Evolutionary conservation across 2,888 invertebrate genomes (phyloP).

Genomic region (Lasioglossum villosulum): DNA sequence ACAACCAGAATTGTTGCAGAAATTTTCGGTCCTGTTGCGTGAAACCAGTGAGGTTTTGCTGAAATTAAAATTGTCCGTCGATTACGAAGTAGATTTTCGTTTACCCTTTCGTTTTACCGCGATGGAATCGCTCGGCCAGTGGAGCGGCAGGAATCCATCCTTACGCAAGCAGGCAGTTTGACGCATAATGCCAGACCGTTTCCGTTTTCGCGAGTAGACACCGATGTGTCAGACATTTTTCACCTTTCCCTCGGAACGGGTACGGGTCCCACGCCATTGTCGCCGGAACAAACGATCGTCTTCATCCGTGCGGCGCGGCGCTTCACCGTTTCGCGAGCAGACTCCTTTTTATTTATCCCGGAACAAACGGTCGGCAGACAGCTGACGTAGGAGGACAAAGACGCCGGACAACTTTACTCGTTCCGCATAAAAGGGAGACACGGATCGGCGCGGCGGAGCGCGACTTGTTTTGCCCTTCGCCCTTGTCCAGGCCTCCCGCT

Average conservation of each 20-base stretch:
- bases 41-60: not conserved
- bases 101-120: not conserved
- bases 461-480: slow-evolving; percentile 51
- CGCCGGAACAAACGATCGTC: slow-evolving; percentile 68
- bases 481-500: slow-evolving; percentile 43
- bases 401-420: slow-evolving; percentile 65
- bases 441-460: slow-evolving; percentile 50
- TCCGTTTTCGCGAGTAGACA: not conserved
- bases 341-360: slow-evolving; percentile 68
- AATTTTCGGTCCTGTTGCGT: no score
- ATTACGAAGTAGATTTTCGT: not conserved
- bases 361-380: slow-evolving; percentile 67
- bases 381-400: slow-evolving; percentile 73
- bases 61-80: not conserved
- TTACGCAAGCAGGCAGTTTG: not conserved
- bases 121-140: not conserved
- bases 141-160: not conserved
- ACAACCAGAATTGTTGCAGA: no score
- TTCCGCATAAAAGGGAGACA: slow-evolving; percentile 67
- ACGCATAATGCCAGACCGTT: not conserved
- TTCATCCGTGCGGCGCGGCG: slow-evolving; percentile 60
- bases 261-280: slow-evolving; percentile 58
- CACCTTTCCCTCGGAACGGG: slow-evolving; percentile 29
- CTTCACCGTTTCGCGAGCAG: slow-evolving; percentile 64
- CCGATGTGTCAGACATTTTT: slow-evolving; percentile 52